phyloP scores from a whole-genome alignment of 2,797 vertebrate species.

The Lagorchestes hirsutus region DNA sequence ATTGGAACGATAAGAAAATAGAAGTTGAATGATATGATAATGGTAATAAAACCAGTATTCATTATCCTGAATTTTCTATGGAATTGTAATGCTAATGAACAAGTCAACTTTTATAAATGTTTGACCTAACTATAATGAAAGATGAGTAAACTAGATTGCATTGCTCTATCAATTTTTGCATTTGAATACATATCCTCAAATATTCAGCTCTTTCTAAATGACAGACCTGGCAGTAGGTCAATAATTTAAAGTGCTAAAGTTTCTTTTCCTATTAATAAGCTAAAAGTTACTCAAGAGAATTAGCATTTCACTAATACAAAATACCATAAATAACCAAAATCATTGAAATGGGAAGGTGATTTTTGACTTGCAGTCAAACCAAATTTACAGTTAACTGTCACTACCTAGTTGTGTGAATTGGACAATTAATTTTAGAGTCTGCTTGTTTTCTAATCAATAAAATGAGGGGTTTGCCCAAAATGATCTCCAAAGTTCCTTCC shows the following conservation, averaged over 20 bases:
- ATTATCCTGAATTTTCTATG: slow-evolving; percentile 49
- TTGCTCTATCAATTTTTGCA: slow-evolving; percentile 53
- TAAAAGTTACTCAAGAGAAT: slow-evolving; percentile 72
- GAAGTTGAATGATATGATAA: slow-evolving; percentile 48
- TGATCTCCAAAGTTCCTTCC: background rate
- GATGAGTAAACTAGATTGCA: slow-evolving; percentile 71
- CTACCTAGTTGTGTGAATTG: background rate
- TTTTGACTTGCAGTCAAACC: slow-evolving; percentile 60
- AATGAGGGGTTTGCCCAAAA: background rate
- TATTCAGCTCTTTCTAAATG: slow-evolving; percentile 64
- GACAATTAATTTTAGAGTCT: background rate
- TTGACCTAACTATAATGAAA: slow-evolving; percentile 68
- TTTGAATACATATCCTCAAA: slow-evolving; percentile 67
- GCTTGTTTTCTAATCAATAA: background rate
- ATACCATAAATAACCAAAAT: slow-evolving; percentile 73
- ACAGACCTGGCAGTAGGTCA: slow-evolving; percentile 72
- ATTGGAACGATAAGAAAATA: slow-evolving; percentile 43
- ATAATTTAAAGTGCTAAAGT: slow-evolving; percentile 77
- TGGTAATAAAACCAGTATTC: slow-evolving; percentile 51
- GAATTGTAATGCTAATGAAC: slow-evolving; percentile 70
- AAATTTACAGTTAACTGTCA: background rate
- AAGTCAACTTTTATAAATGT: slow-evolving; percentile 57
- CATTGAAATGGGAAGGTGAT: slow-evolving; percentile 69
- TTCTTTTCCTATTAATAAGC: slow-evolving; percentile 71
- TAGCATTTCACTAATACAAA: slow-evolving; percentile 68